Evolutionary conservation across 1,140 invertebrate genomes (phyloP).

Genomic region (Babylonia areolata): DNA sequence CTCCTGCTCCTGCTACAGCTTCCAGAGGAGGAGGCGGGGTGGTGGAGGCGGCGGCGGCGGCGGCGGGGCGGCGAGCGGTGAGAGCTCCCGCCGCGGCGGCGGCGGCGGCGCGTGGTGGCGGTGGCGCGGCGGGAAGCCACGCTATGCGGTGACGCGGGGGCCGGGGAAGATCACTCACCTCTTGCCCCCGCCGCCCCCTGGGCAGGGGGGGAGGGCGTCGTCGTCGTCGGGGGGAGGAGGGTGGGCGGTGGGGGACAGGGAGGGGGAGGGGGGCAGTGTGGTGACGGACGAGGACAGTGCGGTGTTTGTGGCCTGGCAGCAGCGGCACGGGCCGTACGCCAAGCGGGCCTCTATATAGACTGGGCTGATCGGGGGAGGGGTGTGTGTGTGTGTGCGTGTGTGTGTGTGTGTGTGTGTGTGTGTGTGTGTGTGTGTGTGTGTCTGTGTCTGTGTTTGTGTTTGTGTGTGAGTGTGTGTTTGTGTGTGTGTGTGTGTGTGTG

Average conservation of each 20-base stretch:
- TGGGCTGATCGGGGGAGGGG: background rate
- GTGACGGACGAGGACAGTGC: constrained; percentile 60
- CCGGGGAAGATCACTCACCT: constrained; percentile 85
- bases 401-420: background rate
- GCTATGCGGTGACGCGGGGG: constrained; percentile 83
- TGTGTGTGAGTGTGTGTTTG: constrained; percentile 11
- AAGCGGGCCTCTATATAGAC: constrained; percentile 69
- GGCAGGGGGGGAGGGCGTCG: constrained; percentile 43
- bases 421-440: background rate
- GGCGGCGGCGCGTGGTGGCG: background rate
- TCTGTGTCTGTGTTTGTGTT: background rate
- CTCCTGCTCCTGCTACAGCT: constrained; percentile 86
- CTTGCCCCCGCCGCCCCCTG: constrained; percentile 81
- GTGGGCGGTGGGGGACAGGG: constrained; percentile 41
- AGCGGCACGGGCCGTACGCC: constrained; percentile 44
- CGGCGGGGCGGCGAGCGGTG: background rate
- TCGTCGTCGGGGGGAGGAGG: background rate
- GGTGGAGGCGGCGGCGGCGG: background rate
- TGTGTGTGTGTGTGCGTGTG: background rate
- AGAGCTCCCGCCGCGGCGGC: background rate
- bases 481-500: background rate
- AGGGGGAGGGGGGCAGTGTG: constrained; percentile 61
- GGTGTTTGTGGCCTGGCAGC: constrained; percentile 58
- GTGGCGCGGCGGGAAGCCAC: constrained; percentile 64
- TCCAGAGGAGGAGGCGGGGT: constrained; percentile 45